Evolutionary conservation across 2,797 vertebrate species (phyloP).

Genomic region (Chanos chanos): DNA sequence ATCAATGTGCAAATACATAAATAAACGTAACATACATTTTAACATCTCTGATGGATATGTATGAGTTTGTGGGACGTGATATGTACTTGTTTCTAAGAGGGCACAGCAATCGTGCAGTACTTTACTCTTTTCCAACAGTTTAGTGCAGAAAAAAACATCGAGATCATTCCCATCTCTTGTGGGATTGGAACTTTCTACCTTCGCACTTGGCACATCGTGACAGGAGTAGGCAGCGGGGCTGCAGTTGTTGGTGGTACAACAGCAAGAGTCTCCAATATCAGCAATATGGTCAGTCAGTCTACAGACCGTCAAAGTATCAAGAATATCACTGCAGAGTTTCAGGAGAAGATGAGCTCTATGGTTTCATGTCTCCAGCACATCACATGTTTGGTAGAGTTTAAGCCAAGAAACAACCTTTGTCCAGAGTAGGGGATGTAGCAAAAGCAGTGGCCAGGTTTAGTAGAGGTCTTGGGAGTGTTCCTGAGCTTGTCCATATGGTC

Average conservation of each 20-base stretch:
- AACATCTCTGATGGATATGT: no score
- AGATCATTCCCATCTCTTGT: conserved; percentile 49
- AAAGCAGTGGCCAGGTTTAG: not conserved
- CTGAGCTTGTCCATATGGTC: not conserved
- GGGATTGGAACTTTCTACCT: conserved; percentile 61
- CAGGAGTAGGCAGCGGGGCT: conserved; percentile 59
- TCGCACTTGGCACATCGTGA: conserved; percentile 66
- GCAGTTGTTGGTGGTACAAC: conserved; percentile 66
- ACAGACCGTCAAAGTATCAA: conserved; percentile 63
- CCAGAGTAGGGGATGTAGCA: not conserved
- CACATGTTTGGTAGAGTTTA: not conserved
- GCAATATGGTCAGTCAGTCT: conserved; percentile 61
- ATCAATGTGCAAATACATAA: no score
- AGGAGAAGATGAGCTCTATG: conserved; percentile 61
- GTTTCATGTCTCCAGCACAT: conserved; percentile 50
- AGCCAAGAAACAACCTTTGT: no score
- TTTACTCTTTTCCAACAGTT: no score
- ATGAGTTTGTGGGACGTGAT: no score
- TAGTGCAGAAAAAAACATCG: not conserved
- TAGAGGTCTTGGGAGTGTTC: not conserved
- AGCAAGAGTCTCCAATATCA: conserved; percentile 63
- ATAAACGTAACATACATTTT: no score
- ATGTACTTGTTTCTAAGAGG: no score
- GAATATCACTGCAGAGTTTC: conserved; percentile 64
- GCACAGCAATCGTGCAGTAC: no score